These are phyloP conservation scores for Indicator maculatus DNA, from an alignment of 2,113 vertebrate species.

Conservation along the genomic window DNA sequence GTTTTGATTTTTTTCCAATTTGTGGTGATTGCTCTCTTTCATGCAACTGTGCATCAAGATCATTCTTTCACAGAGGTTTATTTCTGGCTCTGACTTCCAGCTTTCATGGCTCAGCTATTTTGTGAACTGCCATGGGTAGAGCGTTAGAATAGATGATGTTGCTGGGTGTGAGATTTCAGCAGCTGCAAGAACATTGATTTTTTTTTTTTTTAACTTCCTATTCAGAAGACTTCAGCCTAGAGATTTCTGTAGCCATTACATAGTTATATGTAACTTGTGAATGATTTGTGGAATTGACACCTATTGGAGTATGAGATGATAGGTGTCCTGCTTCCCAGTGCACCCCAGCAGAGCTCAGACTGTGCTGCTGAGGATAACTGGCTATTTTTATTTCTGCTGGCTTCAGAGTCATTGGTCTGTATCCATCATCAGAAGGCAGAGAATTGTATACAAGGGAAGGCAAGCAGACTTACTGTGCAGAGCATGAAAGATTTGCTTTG, in stretches of 20 bases:
- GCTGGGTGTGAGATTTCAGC: background rate
- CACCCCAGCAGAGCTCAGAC: background rate
- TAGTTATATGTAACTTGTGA: background rate
- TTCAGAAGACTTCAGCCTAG: background rate
- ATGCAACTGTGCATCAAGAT: background rate
- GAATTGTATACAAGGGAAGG: background rate
- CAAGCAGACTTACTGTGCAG: background rate
- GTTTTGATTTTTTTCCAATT: slow-evolving; percentile 42
- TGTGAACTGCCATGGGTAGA: background rate
- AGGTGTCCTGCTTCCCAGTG: background rate
- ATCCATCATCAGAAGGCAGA: background rate
- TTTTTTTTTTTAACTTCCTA: background rate
- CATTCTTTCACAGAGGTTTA: background rate
- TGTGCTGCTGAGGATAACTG: background rate
- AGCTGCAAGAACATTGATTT: background rate
- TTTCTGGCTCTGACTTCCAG: slow-evolving; percentile 14
- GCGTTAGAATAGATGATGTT: background rate
- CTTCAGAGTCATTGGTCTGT: background rate
- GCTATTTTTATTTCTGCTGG: background rate
- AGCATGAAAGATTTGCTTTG: background rate
- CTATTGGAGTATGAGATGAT: background rate
- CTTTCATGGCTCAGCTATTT: slow-evolving; percentile 5
- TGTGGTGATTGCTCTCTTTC: slow-evolving; percentile 45
- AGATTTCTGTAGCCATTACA: background rate
- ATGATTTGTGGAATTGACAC: background rate